Conservation (phyloP, 2,113 vertebrate species). For the Heterocephalus glaber region DNA sequence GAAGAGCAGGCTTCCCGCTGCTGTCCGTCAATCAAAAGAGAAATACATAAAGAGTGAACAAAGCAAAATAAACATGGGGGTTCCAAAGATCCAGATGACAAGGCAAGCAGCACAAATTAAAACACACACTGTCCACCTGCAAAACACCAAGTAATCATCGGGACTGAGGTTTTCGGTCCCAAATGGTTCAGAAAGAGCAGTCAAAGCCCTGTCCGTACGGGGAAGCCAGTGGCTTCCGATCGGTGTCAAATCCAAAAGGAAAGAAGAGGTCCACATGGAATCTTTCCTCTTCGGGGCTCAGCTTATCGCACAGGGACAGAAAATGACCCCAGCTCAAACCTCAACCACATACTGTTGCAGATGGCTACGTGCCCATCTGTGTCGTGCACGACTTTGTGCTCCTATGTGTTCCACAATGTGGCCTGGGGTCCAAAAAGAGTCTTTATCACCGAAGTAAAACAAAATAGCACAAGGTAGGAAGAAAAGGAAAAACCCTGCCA, state of each 20-base stretch:
- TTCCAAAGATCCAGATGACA: neutral
- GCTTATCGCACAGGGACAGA: neutral
- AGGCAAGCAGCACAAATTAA: neutral
- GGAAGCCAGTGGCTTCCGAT: neutral
- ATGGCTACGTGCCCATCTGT: accelerated
- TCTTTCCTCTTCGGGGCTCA: neutral
- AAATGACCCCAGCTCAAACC: neutral
- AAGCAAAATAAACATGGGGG: neutral
- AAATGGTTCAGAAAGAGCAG: neutral
- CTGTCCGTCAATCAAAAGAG: neutral
- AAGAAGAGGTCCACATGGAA: neutral
- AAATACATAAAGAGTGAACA: neutral
- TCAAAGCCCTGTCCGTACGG: neutral
- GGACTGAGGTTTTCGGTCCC: neutral
- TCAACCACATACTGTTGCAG: accelerated
- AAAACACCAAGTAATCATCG: neutral
- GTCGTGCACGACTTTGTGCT: accelerated
- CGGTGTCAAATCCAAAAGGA: neutral
- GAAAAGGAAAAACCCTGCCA: neutral
- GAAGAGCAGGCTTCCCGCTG: neutral
- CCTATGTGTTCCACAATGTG: neutral
- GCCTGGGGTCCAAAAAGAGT: accelerated
- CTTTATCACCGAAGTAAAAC: neutral
- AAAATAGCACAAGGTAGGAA: neutral
- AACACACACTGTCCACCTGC: neutral